Base-by-base conservation (phyloP, 2,113 vertebrate genomes). In the Turnix velox region DNA sequence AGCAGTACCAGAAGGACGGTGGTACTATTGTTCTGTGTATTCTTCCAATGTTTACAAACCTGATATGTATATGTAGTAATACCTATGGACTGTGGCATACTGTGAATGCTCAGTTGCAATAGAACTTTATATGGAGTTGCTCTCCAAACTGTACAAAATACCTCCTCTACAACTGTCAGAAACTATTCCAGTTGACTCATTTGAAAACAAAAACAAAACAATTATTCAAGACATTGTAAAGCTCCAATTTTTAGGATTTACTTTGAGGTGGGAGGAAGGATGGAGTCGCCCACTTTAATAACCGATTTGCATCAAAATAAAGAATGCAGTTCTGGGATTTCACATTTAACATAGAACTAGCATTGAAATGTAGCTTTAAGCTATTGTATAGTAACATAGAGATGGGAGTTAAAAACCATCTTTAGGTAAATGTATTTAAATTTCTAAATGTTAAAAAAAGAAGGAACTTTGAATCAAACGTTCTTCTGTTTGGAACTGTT, bases 41-140 rank as follows among this genome's bases (percentile, higher is more conserved):
- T 96, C 97, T 97, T 97, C 97, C 96, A 95, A 97, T 97, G 98
- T 98, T 98, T 98, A 97, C 97, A 98, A 95, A 96, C 97, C 97
- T 96, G 96, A 96, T 83, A 94, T 97, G 97, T 97, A 97, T 96
- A 97, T 97, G 97, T 97, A 97, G 97, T 94, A 94, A 95, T 97
- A 96, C 95, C 94, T 94, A 96, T 93, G 96, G 92, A 95, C 93
- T 93, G 83, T 89, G 93, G 95, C 96, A 97, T 96, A 97, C 96
- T 97, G 97, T 96, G 97, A 98, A 97, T 97, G 96, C 94, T 97
- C 96, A 96, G 95, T 87, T 96, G 96, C 96, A 96, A 92, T 96
- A 95, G 95, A 93, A 95, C 95, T 96, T 95, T 95, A 91, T 86
- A 94, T 0, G 89, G 96, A 96, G 95, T 92, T 69, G 68, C 84